Conservation (phyloP, 1,140 invertebrate genomes). For the Medauroidea extradentata region DNA sequence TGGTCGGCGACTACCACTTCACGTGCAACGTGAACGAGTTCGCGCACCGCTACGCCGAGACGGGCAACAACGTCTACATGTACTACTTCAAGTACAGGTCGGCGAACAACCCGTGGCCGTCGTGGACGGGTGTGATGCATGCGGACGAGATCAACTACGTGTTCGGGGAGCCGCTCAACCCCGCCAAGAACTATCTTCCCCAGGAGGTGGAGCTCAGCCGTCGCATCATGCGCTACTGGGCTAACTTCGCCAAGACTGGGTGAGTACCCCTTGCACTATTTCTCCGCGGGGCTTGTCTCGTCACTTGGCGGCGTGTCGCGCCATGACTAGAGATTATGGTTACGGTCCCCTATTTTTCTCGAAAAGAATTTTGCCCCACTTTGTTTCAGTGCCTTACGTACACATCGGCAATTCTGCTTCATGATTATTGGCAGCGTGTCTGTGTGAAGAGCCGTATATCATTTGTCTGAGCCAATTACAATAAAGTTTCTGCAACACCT, state of each 20-base stretch:
- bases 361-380: too few species aligned
- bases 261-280: constrained; percentile 46
- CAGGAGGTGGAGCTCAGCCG: constrained; percentile 77
- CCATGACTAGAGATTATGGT: too few species aligned
- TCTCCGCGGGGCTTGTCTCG: too few species aligned
- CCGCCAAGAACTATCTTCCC: constrained; percentile 67
- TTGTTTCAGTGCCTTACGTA: too few species aligned
- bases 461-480: too few species aligned
- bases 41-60: constrained; percentile 80
- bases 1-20: constrained; percentile 97
- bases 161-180: constrained; percentile 87
- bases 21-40: constrained; percentile 93
- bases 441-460: too few species aligned
- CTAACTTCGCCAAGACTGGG: constrained; percentile 93
- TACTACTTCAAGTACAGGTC: constrained; percentile 93
- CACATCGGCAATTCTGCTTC: too few species aligned
- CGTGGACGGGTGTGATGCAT: constrained; percentile 94
- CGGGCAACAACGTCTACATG: constrained; percentile 88
- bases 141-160: constrained; percentile 94
- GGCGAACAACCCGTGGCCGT: constrained; percentile 82
- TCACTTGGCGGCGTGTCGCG: too few species aligned
- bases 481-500: too few species aligned
- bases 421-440: too few species aligned
- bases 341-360: too few species aligned
- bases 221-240: constrained; percentile 92